These are phyloP conservation scores for Harpagus bidentatus DNA, from an alignment of 2,113 vertebrate species.

Conservation along the genomic window DNA sequence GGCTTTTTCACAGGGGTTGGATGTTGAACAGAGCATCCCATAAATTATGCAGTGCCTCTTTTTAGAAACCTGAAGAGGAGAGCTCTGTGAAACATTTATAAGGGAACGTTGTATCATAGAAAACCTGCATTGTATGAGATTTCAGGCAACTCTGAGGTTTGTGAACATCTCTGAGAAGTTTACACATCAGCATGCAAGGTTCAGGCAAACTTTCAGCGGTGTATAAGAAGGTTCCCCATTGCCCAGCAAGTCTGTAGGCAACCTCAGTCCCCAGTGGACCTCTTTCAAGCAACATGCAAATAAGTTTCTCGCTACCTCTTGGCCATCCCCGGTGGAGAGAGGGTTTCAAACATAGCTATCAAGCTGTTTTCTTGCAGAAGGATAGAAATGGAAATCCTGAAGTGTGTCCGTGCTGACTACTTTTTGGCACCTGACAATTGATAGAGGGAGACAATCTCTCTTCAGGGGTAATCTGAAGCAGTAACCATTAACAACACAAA, in stretches of 20 bases:
- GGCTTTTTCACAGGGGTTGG: not conserved
- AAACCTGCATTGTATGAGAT: not conserved
- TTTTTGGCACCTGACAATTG: not conserved
- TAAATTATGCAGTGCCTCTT: conserved; percentile 8
- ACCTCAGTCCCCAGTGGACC: not conserved
- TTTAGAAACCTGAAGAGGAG: conserved; percentile 1
- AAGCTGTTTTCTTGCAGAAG: not conserved
- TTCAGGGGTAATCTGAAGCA: not conserved
- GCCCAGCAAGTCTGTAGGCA: not conserved
- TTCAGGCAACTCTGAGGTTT: not conserved
- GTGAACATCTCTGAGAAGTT: not conserved
- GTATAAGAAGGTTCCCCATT: not conserved
- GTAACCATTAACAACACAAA: not conserved
- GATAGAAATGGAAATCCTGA: not conserved
- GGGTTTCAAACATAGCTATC: not conserved
- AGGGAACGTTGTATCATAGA: not conserved
- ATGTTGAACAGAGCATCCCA: not conserved
- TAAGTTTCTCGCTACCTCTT: not conserved
- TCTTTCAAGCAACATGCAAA: not conserved
- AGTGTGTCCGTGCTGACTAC: not conserved
- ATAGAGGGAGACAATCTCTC: not conserved
- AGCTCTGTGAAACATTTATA: not conserved
- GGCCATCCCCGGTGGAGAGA: accelerated
- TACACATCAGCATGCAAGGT: not conserved
- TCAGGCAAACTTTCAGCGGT: not conserved